A percentile compares a stretch with the other conserved stretches of the same genome.
phyloP scores from a whole-genome alignment of 1,140 invertebrate species.

The Ooceraea biroi region DNA sequence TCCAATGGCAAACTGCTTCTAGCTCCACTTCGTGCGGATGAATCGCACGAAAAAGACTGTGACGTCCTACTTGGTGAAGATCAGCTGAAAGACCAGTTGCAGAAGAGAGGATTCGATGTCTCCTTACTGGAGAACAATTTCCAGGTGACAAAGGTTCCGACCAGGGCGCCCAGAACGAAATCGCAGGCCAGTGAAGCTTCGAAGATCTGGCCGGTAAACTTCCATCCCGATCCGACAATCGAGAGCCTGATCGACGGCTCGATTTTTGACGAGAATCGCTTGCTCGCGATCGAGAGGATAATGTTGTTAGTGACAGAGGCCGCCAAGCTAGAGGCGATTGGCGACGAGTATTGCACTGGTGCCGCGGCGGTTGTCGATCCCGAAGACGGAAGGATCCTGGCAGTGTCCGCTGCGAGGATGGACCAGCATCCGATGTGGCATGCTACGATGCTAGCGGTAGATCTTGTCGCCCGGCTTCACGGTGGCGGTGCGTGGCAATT shows the following conservation, averaged over 20 bases:
- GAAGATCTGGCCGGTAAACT: constrained; percentile 93
- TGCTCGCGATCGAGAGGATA: constrained; percentile 87
- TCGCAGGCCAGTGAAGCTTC: constrained; percentile 89
- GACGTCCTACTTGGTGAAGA: constrained; percentile 60
- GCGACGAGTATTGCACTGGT: constrained; percentile 80
- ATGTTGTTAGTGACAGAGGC: constrained; percentile 89
- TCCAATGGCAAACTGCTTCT: constrained; percentile 88
- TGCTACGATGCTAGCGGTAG: constrained; percentile 94
- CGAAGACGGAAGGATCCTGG: constrained; percentile 87
- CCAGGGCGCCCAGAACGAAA: constrained; percentile 88
- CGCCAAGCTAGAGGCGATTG: constrained; percentile 81
- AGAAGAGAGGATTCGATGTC: constrained; percentile 85
- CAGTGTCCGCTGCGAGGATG: constrained; percentile 89
- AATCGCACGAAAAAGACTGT: constrained; percentile 32
- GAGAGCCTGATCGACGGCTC: constrained; percentile 89
- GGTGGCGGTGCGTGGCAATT: constrained; percentile 91
- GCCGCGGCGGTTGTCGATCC: constrained; percentile 91
- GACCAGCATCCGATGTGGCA: constrained; percentile 92
- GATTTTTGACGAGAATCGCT: constrained; percentile 88
- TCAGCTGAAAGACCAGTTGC: constrained; percentile 85
- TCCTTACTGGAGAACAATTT: constrained; percentile 87
- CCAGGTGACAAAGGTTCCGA: constrained; percentile 88
- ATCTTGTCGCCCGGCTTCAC: constrained; percentile 93
- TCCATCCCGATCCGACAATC: constrained; percentile 91
- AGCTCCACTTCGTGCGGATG: constrained; percentile 79